phyloP scores from a whole-genome alignment of 2,113 vertebrate genomes.

The Chaetura pelagica region DNA sequence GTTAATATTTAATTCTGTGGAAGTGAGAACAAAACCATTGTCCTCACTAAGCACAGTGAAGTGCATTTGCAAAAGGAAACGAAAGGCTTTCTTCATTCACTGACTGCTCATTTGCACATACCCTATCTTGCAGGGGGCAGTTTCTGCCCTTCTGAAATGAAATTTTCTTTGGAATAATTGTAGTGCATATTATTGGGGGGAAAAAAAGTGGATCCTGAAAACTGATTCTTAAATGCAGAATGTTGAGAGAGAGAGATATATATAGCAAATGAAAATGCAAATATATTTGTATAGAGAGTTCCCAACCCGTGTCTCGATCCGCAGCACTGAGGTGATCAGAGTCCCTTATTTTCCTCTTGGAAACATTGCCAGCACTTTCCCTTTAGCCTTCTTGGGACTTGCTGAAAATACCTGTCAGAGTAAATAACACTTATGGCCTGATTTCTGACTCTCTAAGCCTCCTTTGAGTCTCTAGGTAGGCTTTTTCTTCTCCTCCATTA shows the following conservation, averaged over 20 bases:
- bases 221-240: background rate
- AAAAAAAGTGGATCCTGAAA: background rate
- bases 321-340: background rate
- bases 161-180: background rate
- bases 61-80: constrained; percentile 46
- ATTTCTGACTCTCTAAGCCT: background rate
- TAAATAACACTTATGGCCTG: background rate
- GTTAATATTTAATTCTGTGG: constrained; percentile 14
- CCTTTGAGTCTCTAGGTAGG: background rate
- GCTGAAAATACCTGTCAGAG: background rate
- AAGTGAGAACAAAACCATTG: constrained; percentile 49
- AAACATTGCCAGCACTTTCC: background rate
- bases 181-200: background rate
- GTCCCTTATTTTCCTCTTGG: background rate
- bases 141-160: background rate
- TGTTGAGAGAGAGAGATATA: background rate
- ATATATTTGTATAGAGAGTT: background rate
- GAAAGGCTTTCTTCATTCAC: background rate
- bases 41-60: constrained; percentile 24
- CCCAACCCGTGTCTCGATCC: background rate
- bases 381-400: background rate
- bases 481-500: background rate
- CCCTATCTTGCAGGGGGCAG: background rate
- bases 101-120: background rate
- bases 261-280: background rate